Base-by-base conservation (phyloP, 1,140 invertebrate species). In the Cylas formicarius region DNA sequence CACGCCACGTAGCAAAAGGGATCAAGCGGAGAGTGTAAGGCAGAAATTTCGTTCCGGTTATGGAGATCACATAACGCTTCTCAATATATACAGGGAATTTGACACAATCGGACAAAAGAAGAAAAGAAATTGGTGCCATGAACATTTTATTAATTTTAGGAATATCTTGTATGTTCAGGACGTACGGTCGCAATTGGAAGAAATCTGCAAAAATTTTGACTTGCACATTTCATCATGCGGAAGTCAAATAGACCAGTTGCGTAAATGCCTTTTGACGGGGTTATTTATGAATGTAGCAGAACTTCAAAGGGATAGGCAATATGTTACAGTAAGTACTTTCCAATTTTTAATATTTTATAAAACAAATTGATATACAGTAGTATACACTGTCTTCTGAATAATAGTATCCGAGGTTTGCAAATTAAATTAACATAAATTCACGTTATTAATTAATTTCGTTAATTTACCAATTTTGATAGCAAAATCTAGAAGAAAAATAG, bases 261-360 rank as follows among this genome's bases (percentile, higher is more conserved):
- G 87, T 47, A 87, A 82, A 66, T 86, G 88, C 60, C 61, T 96
- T 10, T 62, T 88, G 10, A 74, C 79, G 37, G 92, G 91, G 10
- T 70, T 95, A 10, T 92, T 88, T 60, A 84, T 86, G 63, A 96
- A 95, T 69, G 76, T 90, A 44, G 89, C 91, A n/a, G 82, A 90
- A 68, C 58, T 90, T 5, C 82, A 90, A 48, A 74, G 71, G 52
- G 80, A 86, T 56, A 78, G 81, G 57, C 67, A 74, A 44, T 91
- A 89, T 59, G 56, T 84, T 28, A 81, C 82, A 16, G 78, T 88
- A 71, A 78, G 72, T 47, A 61, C 50, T 23, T 41, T 27, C 14
- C 9, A n/a, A 34, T 34, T 13, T 10, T 34, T 28, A 28, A n/a
- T 11, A 28, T 13, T n/a, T n/a, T n/a, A n/a, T n/a, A n/a, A n/a